phyloP scores from a whole-genome alignment of 2,113 vertebrate species.

The Furnarius figulus region DNA sequence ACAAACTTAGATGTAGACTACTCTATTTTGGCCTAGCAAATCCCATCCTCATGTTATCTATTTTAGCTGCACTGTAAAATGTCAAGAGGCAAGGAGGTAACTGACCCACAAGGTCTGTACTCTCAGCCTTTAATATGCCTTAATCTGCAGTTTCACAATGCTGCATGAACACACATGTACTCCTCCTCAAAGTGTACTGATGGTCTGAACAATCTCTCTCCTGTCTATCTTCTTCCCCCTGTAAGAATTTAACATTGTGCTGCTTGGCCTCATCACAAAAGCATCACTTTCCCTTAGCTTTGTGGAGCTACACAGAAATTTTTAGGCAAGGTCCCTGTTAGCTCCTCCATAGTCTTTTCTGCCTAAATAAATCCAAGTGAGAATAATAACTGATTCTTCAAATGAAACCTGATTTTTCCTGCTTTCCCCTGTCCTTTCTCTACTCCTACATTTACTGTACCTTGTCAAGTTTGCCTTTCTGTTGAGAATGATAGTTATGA shows the following conservation, averaged over 20 bases:
- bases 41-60: background rate
- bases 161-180: background rate
- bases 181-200: background rate
- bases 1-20: background rate
- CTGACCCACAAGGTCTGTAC: background rate
- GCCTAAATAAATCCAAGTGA: background rate
- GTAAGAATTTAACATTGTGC: background rate
- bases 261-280: background rate
- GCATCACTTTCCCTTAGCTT: background rate
- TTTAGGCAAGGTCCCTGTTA: background rate
- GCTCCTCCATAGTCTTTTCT: background rate
- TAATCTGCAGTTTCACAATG: background rate
- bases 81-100: background rate
- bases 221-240: background rate
- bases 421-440: background rate
- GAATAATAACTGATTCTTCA: background rate
- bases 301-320: background rate
- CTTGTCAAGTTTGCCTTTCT: background rate
- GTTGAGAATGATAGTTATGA: background rate
- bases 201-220: background rate
- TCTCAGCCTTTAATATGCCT: background rate
- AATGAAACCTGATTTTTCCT: background rate
- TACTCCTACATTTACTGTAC: background rate
- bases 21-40: background rate
- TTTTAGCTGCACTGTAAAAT: background rate